Percentiles rank a stretch among this genome's conserved stretches.
Evolutionary conservation across 1,140 invertebrate genomes (phyloP).

Genomic region (Nephotettix cincticeps): DNA sequence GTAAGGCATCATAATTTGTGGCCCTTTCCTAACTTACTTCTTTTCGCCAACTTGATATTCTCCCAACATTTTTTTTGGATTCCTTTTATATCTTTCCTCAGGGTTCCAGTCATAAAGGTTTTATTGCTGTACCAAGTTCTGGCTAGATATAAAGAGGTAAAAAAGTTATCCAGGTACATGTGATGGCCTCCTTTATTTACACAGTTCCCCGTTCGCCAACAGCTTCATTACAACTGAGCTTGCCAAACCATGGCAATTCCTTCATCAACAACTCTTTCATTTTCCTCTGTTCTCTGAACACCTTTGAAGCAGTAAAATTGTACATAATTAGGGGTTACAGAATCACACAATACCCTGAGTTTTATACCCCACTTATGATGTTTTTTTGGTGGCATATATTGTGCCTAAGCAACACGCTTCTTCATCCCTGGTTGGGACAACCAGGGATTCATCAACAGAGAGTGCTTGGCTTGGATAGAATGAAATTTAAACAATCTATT

Average conservation of each 20-base stretch:
- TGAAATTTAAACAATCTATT: constrained; percentile 39
- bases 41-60: constrained; percentile 16
- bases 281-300: constrained; percentile 22
- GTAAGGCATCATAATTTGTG: constrained; percentile 22
- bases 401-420: constrained; percentile 32
- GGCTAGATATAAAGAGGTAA: neutral
- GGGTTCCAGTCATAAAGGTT: constrained; percentile 19
- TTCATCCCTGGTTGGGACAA: constrained; percentile 40
- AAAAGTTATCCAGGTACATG: constrained; percentile 17
- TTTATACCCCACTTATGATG: constrained; percentile 37
- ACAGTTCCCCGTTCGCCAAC: neutral
- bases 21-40: constrained; percentile 22
- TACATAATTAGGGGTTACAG: constrained; percentile 33
- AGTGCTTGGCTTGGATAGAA: constrained; percentile 40
- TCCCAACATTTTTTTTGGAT: constrained; percentile 10
- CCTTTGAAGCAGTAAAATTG: constrained; percentile 36
- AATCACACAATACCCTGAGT: constrained; percentile 35
- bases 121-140: neutral
- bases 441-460: constrained; percentile 39
- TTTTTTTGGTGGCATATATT: constrained; percentile 42
- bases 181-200: constrained; percentile 25
- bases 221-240: constrained; percentile 1
- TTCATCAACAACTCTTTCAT: constrained; percentile 11
- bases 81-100: constrained; percentile 17
- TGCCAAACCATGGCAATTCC: constrained; percentile 15